phyloP scores from a whole-genome alignment of 2,888 invertebrate species.

The Pammene fasciana region DNA sequence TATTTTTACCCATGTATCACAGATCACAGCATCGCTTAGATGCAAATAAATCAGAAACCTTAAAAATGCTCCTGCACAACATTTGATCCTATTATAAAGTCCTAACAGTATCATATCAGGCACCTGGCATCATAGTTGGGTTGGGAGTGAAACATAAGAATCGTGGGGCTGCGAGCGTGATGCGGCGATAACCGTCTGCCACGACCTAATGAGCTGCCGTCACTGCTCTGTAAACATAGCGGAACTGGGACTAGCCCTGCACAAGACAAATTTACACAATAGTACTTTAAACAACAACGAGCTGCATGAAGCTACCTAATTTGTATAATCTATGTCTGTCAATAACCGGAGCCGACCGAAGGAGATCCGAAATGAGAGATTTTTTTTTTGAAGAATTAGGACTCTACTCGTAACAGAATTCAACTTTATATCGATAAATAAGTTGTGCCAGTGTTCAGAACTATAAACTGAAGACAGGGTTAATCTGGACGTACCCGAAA shows the following conservation, averaged over 20 bases:
- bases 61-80: not conserved
- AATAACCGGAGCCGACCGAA: too few relatives aligned
- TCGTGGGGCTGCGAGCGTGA: constrained; percentile 54
- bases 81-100: constrained; percentile 31
- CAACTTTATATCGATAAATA: too few relatives aligned
- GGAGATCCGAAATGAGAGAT: too few relatives aligned
- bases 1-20: too few relatives aligned
- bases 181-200: constrained; percentile 54
- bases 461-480: not conserved
- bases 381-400: too few relatives aligned
- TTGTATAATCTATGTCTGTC: too few relatives aligned
- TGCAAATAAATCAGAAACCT: not conserved
- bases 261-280: not conserved
- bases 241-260: constrained; percentile 4
- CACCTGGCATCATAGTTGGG: constrained; percentile 24
- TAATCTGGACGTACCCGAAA: not conserved
- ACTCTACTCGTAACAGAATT: too few relatives aligned
- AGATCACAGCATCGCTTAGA: not conserved
- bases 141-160: constrained; percentile 47
- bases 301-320: too few relatives aligned
- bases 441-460: too few relatives aligned
- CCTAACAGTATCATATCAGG: constrained; percentile 22
- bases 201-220: constrained; percentile 50
- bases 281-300: not conserved
- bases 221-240: constrained; percentile 35